Conservation (phyloP, 2,888 invertebrate genomes). For the Ornithoptera alexandrae region DNA sequence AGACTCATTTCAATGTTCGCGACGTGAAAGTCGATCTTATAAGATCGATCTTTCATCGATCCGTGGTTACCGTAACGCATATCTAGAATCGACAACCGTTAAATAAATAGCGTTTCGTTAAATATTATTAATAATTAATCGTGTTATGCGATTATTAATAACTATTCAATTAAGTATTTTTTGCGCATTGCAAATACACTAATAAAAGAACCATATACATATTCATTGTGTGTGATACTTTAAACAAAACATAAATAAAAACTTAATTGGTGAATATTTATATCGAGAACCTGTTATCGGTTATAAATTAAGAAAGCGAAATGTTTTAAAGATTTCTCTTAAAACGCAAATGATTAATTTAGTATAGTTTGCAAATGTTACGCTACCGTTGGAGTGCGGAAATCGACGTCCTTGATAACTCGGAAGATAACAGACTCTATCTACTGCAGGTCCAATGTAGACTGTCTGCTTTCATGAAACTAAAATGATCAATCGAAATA, state of each 20-base stretch:
- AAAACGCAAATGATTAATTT: not conserved
- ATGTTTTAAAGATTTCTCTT: not conserved
- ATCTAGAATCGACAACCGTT: conserved; percentile 14
- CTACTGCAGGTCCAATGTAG: conserved; percentile 3
- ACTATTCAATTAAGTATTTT: not conserved
- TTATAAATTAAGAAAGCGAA: not conserved
- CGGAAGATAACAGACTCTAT: conserved; percentile 2
- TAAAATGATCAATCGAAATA: conserved; percentile 29
- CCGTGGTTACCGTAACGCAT: conserved; percentile 18
- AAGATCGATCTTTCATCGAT: conserved; percentile 30
- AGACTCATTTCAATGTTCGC: conserved; percentile 25
- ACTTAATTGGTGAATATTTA: not conserved
- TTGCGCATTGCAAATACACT: not conserved
- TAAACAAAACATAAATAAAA: not conserved
- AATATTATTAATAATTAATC: not conserved
- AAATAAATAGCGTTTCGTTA: not conserved
- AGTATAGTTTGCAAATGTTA: not conserved
- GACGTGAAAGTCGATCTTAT: conserved; percentile 33
- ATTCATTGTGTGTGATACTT: not conserved
- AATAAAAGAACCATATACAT: not conserved
- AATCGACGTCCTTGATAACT: conserved; percentile 12
- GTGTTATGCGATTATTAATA: not conserved
- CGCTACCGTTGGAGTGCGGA: conserved; percentile 1
- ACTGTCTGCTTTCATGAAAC: conserved; percentile 30
- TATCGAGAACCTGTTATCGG: not conserved